Evolutionary conservation across 1,140 invertebrate species (phyloP).

Genomic region (Zelostemma sp.): DNA sequence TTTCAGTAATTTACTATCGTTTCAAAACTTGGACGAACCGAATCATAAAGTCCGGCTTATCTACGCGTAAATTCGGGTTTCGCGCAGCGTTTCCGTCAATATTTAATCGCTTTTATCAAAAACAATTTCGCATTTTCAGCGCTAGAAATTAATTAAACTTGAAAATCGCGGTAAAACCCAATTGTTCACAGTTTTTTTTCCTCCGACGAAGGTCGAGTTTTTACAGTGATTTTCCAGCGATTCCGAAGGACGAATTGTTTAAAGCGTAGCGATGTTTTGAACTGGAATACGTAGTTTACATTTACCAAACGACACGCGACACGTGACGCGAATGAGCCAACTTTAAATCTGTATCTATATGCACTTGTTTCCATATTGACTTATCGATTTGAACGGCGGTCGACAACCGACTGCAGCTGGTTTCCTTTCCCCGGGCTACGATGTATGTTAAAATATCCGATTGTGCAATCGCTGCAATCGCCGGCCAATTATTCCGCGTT

Average conservation of each 20-base stretch:
- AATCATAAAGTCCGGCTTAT: too few relatives aligned
- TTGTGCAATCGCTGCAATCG: slow-evolving; percentile 43
- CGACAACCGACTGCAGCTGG: slow-evolving; percentile 26
- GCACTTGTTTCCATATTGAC: slow-evolving; percentile 42
- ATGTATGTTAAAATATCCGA: slow-evolving; percentile 38
- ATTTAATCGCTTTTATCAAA: too few relatives aligned
- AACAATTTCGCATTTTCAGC: too few relatives aligned
- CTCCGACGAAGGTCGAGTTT: too few relatives aligned
- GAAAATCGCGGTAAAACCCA: too few relatives aligned
- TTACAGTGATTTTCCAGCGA: too few relatives aligned
- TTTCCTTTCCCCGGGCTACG: slow-evolving; percentile 36
- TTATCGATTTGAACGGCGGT: slow-evolving; percentile 40
- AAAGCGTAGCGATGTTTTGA: neutral
- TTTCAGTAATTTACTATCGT: too few relatives aligned
- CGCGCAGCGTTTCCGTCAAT: too few relatives aligned
- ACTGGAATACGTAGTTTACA: slow-evolving; percentile 11
- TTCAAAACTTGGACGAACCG: too few relatives aligned
- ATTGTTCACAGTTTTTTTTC: too few relatives aligned
- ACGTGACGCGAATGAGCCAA: slow-evolving; percentile 28
- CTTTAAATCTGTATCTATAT: slow-evolving; percentile 38
- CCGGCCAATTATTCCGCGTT: slow-evolving; percentile 40
- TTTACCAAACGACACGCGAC: slow-evolving; percentile 37
- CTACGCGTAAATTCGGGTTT: too few relatives aligned
- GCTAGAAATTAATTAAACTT: too few relatives aligned
- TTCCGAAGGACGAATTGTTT: slow-evolving; percentile 10